Percentiles rank a stretch among this genome's conserved stretches.
Evolutionary conservation across 2,113 vertebrate species (phyloP).

Genomic region (Thermophis baileyi): DNA sequence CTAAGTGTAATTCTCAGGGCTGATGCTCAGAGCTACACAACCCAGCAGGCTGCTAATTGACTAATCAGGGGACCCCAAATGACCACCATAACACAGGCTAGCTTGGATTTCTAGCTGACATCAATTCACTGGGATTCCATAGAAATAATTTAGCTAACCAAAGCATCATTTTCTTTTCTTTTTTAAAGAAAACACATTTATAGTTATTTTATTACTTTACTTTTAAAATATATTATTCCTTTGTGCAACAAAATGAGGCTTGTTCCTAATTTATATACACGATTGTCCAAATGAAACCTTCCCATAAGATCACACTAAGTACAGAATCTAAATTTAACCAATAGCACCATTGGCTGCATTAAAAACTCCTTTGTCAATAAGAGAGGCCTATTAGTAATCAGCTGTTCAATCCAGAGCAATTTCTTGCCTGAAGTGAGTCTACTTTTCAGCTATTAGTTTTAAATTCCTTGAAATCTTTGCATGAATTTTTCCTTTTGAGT

Average conservation of each 20-base stretch:
- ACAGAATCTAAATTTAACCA: neutral
- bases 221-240: neutral
- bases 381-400: neutral
- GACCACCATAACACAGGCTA: neutral
- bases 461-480: neutral
- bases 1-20: neutral
- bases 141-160: neutral
- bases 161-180: neutral
- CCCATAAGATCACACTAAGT: neutral
- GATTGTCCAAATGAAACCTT: neutral
- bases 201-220: neutral
- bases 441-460: neutral
- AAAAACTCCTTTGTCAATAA: neutral
- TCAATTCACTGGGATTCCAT: neutral
- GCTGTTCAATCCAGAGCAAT: neutral
- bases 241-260: neutral
- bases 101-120: neutral
- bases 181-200: neutral
- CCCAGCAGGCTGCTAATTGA: neutral
- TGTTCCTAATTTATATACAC: neutral
- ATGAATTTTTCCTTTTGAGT: neutral
- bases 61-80: neutral
- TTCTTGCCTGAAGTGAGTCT: neutral
- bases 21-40: neutral
- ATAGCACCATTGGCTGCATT: neutral